Evolutionary conservation across 2,888 invertebrate genomes (phyloP), one percentile per base, ranked within the genome.

Genomic region (Cheilosia soror): DNA sequence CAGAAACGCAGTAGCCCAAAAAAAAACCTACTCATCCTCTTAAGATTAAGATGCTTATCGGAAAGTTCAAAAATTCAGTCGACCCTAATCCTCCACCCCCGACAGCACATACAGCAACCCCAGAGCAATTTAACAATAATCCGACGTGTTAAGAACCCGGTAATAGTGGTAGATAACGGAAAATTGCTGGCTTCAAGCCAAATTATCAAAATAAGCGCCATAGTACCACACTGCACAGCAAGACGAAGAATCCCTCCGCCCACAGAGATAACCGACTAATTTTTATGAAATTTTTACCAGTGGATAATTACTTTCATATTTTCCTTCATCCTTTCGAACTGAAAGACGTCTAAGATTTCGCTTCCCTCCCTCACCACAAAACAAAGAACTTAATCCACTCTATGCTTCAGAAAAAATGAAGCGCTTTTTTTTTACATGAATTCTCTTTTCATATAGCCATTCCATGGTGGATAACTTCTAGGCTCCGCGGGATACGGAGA

Each of bases 121-220:
- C 49, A 53, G 60, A 71, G 85, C 72, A 81, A 62, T 72, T 72
- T 49, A 72, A 72, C 81, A 81, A 81, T 85, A 85, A 85, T 85
- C 81, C 81, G 76, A 81, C 76, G 85, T 85, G 85, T 85, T 85
- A 85, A 85, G 85, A 81, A 77, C 85, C 85, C 72, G 62, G 81
- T 85, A 81, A 85, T 81, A 71, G 85, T 31, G 57, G 66, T 51
- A 85, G 85, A 85, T 85, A 85, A 81, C 60, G 47, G 55, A 63
- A 57, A 71, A 77, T 76, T 37, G 49, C 63, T 85, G 85, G 85
- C 85, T 77, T 31, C 57, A 0, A 77, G 81, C 85, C 85, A 85
- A 76, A 75, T 68, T 37, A 72, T 77, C 85, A 85, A 76, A 75
- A 72, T 37, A 72, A 44, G 42, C 66, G 27, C 42, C 47, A 15